Evolutionary conservation across 2,888 invertebrate species (phyloP), one percentile per base, ranked within the genome.

Genomic region (Lasioglossum lativentre): DNA sequence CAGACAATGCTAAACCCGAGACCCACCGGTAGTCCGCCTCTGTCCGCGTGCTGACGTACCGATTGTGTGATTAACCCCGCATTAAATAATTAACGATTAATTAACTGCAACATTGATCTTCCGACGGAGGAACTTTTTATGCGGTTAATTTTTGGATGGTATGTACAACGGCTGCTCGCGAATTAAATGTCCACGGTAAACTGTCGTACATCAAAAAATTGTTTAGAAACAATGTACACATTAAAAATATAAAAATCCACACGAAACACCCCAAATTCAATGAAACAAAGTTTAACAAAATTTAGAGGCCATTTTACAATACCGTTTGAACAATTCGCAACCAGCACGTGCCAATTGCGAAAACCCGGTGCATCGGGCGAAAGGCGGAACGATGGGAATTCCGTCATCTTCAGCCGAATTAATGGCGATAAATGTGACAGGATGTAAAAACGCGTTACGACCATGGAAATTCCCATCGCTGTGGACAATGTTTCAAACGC

Each of bases 11-110:
- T 78, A 85, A 85, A 79, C 80, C 47, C 4, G 56, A 40, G 66
- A n/a, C n/a, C 68, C 40, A 71, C 70, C 59, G 63, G 16, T 5
- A 27, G 63, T 6, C 16, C 16, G 14, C 14, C 30, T 30, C 16
- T 5, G 6, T 6, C 6, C 30, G 6, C 6, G 16, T 2, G 16
- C 38, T 34, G 71, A 66, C 59, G 42, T 42, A 27, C 73, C 45
- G 81, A 74, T 81, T 85, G 86, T 85, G 81, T 86, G 81, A 86
- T 85, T 88, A 88, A 77, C 74, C 66, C 77, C 52, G 75, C 84
- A 70, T 83, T 82, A 84, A 68, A 88, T 82, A 74, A 82, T 84
- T 86, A 52, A 88, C 66, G 88, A 82, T 83, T 88, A 86, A 88
- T 88, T 86, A 88, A 78, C 63, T 66, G 63, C 27, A 5, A 4